These are phyloP conservation scores for Hirundichthys speculiger DNA, from an alignment of 2,113 vertebrate genomes.

Conservation along the genomic window DNA sequence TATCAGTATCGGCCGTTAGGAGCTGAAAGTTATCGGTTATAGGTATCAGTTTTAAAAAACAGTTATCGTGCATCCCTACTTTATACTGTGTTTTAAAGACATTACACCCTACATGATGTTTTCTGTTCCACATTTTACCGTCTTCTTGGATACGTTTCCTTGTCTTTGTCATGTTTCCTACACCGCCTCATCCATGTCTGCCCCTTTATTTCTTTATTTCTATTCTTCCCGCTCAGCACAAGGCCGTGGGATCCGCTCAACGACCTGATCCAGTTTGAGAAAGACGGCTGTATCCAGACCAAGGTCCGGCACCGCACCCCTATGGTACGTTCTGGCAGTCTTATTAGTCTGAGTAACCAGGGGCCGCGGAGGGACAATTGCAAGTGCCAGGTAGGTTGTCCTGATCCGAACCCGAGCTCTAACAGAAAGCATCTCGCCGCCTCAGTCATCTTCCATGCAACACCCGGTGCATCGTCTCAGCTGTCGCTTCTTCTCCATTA, in stretches of 20 bases:
- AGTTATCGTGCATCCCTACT: too few species aligned
- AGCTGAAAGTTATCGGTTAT: too few species aligned
- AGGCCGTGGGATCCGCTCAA: slow-evolving; percentile 98
- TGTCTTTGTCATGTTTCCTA: too few species aligned
- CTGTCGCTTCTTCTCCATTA: slow-evolving; percentile 41
- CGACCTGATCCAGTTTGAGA: slow-evolving; percentile 97
- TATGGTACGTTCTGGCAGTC: slow-evolving; percentile 92
- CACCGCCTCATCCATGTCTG: not conserved
- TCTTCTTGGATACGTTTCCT: too few species aligned
- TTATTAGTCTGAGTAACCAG: slow-evolving; percentile 89
- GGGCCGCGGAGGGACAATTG: slow-evolving; percentile 83
- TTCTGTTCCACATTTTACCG: too few species aligned
- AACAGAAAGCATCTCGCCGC: slow-evolving; percentile 38
- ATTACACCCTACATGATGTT: too few species aligned
- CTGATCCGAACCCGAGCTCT: slow-evolving; percentile 8
- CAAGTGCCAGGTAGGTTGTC: slow-evolving; percentile 75
- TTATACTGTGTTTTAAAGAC: too few species aligned
- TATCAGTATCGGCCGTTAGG: too few species aligned
- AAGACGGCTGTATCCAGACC: slow-evolving; percentile 95
- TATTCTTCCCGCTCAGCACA: slow-evolving; percentile 80
- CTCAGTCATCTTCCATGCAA: slow-evolving; percentile 54
- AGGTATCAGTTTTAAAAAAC: too few species aligned
- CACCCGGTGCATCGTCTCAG: slow-evolving; percentile 37
- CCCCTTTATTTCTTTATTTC: too few species aligned
- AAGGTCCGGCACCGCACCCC: slow-evolving; percentile 97